Percentiles rank a stretch among this genome's conserved stretches.
phyloP scores from a whole-genome alignment of 2,113 vertebrate species.

The Cryptotis parvus region DNA sequence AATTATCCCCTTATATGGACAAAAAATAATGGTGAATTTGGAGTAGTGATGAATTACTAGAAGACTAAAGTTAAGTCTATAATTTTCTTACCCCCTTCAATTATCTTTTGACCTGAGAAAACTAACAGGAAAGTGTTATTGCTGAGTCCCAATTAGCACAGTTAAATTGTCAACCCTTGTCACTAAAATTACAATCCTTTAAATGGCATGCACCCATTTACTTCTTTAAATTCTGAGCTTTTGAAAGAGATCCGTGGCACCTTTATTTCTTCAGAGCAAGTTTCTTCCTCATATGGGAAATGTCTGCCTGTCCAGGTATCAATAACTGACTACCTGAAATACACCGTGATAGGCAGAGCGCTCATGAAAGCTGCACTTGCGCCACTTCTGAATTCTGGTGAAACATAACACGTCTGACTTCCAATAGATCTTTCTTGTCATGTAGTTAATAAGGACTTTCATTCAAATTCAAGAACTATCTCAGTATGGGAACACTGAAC shows the following conservation, averaged over 20 bases:
- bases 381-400: not conserved
- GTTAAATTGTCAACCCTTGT: slow-evolving; percentile 16
- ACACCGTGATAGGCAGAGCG: not conserved
- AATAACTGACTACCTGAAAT: not conserved
- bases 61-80: not conserved
- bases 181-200: slow-evolving; percentile 50
- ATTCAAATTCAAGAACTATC: slow-evolving; percentile 14
- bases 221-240: slow-evolving; percentile 4
- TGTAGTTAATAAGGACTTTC: not conserved
- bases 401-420: not conserved
- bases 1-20: not conserved
- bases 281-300: not conserved
- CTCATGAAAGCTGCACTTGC: not conserved
- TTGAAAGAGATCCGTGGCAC: not conserved
- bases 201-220: slow-evolving; percentile 36
- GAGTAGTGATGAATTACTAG: not conserved
- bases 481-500: not conserved
- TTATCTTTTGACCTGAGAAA: slow-evolving; percentile 56
- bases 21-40: slow-evolving; percentile 4
- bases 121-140: not conserved
- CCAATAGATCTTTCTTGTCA: slow-evolving; percentile 1
- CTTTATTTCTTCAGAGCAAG: not conserved
- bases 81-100: slow-evolving; percentile 31
- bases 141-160: slow-evolving; percentile 30
- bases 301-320: not conserved